Evolutionary conservation across 2,888 invertebrate species (phyloP).

Genomic region (Nomada ferruginata): DNA sequence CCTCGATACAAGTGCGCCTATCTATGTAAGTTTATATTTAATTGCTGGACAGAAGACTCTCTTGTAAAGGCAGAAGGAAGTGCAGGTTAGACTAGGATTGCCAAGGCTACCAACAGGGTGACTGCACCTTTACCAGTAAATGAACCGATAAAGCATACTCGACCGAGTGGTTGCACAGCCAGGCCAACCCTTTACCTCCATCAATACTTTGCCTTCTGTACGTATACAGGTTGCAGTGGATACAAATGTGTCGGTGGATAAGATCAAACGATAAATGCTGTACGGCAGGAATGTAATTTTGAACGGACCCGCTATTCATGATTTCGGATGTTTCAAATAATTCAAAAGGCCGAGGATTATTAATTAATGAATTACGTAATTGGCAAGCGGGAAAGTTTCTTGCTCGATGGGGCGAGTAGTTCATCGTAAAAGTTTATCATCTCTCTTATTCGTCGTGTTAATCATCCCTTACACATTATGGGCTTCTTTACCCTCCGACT

Average conservation of each 20-base stretch:
- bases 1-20: slow-evolving; percentile 16
- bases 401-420: not conserved
- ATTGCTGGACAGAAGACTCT: slow-evolving; percentile 59
- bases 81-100: slow-evolving; percentile 54
- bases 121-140: slow-evolving; percentile 60
- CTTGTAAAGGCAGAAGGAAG: slow-evolving; percentile 56
- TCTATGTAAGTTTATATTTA: slow-evolving; percentile 55
- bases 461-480: not conserved
- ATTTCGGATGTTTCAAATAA: not conserved
- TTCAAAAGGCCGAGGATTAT: not conserved
- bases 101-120: slow-evolving; percentile 43
- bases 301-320: not conserved
- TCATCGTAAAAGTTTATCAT: too few relatives aligned
- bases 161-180: slow-evolving; percentile 70
- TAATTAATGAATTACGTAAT: not conserved
- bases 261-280: not conserved
- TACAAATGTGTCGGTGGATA: not conserved
- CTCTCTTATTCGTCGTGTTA: not conserved
- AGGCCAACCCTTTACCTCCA: slow-evolving; percentile 37
- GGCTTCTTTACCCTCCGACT: not conserved
- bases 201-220: slow-evolving; percentile 1
- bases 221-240: not conserved
- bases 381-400: not conserved
- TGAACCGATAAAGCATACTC: slow-evolving; percentile 72
- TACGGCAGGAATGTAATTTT: not conserved